These are phyloP conservation scores for Teleiodes luculella DNA, from an alignment of 2,888 invertebrate genomes.

Conservation along the genomic window DNA sequence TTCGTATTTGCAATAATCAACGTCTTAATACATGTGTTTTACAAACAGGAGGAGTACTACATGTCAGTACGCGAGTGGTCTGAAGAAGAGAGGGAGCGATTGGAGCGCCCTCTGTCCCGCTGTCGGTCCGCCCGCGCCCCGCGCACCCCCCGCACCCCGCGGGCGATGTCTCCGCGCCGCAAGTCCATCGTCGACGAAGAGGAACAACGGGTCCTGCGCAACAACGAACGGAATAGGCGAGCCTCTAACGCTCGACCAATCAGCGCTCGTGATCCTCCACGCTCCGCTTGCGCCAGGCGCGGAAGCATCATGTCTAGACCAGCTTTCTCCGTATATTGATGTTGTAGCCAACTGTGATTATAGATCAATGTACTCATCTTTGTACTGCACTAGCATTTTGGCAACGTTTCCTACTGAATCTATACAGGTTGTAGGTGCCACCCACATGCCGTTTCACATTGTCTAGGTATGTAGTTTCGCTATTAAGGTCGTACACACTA, in stretches of 20 bases:
- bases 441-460: neutral
- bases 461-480: neutral
- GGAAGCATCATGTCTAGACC: conserved; percentile 58
- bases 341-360: neutral
- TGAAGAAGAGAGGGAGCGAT: conserved; percentile 46
- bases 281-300: conserved; percentile 53
- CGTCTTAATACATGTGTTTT: conserved; percentile 16
- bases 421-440: neutral
- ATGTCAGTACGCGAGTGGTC: conserved; percentile 58
- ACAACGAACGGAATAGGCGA: conserved; percentile 56
- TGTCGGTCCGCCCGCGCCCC: conserved; percentile 60
- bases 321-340: conserved; percentile 65
- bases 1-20: too few relatives aligned
- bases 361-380: conserved; percentile 6
- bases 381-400: conserved; percentile 2
- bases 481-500: too few relatives aligned
- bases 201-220: conserved; percentile 47
- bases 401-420: neutral
- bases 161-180: conserved; percentile 46
- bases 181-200: conserved; percentile 37
- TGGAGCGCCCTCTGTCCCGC: conserved; percentile 58
- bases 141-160: conserved; percentile 47
- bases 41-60: conserved; percentile 57
- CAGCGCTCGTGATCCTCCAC: conserved; percentile 56
- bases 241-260: conserved; percentile 50